Base-by-base conservation (phyloP, 2,113 vertebrate species). In the Hiodon alosoides region DNA sequence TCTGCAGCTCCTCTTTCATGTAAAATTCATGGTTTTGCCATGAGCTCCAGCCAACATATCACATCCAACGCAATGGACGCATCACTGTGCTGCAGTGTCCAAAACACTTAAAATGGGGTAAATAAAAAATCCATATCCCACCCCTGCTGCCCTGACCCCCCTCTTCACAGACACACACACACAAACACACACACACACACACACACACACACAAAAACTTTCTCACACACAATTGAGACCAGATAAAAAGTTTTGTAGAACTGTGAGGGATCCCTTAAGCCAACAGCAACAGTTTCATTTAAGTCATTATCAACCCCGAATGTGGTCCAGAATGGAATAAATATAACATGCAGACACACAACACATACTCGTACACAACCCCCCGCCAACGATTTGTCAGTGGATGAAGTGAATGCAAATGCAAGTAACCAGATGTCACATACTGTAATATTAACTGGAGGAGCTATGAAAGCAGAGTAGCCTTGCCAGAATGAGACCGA, bases 21-120 rank as follows among this genome's bases (percentile, higher is more conserved):
- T 86, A 84, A 84, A 85, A 89, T 83, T 86, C 80, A 89, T 86
- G 79, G 65, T 80, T 59, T 9, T 76, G 80, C 72, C 72, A 73
- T 77, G 77, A 46, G 14, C 74, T 46, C 60, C 76, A 77, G 81
- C 75, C 77, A 83, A 64, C 46, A 14, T 13, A 48, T 7, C 47
- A 10, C 58, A 52, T 54, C 3, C 3, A 16, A 8, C 16, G 4
- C 55, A 4, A 10, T 59, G 69, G 70, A 50, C 80, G 69, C 69
- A 47, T 52, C 4, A 31, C 31, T 31, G 31, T 31, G 31, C 31
- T 31, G 31, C 31, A 31, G 31, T 31, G 31, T 31, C 31, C 31
- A 31, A 31, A 31, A 31, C 31, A 31, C 31, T 31, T 31, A 31
- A 31, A 31, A 31, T 31, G 31, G 31, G 31, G 31, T 31, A 31